Conservation (phyloP, 2,888 invertebrate species). For the Drosophila fungiperda region DNA sequence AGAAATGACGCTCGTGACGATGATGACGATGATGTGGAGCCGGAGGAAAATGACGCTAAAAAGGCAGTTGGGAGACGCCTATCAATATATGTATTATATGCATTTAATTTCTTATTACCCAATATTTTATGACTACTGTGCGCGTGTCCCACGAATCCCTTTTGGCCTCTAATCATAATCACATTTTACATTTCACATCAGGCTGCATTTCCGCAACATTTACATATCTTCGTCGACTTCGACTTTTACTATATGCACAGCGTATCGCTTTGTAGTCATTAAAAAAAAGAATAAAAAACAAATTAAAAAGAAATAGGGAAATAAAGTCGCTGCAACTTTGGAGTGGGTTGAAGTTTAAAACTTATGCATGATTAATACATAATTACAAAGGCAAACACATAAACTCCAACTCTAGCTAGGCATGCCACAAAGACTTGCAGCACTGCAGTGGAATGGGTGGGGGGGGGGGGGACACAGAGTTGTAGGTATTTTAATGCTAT, state of each 20-base stretch:
- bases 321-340: slow-evolving; percentile 18
- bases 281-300: slow-evolving; percentile 28
- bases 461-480: too few relatives aligned
- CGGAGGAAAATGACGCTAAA: slow-evolving; percentile 18
- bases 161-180: slow-evolving; percentile 61
- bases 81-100: slow-evolving; percentile 58
- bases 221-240: slow-evolving; percentile 50
- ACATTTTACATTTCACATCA: slow-evolving; percentile 68
- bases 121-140: slow-evolving; percentile 61
- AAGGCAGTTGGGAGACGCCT: slow-evolving; percentile 21
- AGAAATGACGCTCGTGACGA: slow-evolving; percentile 65
- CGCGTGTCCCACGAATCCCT: slow-evolving; percentile 27
- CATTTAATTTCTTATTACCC: slow-evolving; percentile 74
- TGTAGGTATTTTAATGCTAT: slow-evolving; percentile 44
- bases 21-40: slow-evolving; percentile 32
- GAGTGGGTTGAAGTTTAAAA: slow-evolving; percentile 45
- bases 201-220: slow-evolving; percentile 70
- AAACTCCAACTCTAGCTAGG: slow-evolving; percentile 47
- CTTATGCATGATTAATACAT: slow-evolving; percentile 80
- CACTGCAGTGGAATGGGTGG: neutral
- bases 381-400: slow-evolving; percentile 78
- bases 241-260: slow-evolving; percentile 46
- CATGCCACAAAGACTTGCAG: slow-evolving; percentile 15
- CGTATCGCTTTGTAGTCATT: slow-evolving; percentile 31
- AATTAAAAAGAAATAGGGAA: slow-evolving; percentile 3